These are phyloP conservation scores for Morus bassanus DNA, from an alignment of 2,797 vertebrate genomes.

Conservation along the genomic window DNA sequence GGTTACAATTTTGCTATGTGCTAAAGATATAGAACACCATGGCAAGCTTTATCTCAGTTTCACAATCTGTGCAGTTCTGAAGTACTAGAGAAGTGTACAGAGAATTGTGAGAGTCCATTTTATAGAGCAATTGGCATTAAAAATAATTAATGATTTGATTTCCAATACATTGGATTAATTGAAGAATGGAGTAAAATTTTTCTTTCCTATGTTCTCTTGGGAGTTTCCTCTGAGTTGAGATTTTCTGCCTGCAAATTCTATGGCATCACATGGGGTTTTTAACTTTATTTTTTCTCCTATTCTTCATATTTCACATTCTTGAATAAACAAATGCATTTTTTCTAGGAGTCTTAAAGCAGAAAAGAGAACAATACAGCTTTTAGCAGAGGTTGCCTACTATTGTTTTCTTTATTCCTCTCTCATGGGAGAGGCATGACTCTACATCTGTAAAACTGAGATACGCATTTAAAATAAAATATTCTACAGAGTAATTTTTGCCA, in stretches of 20 bases:
- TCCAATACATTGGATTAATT: background rate
- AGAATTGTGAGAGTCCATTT: background rate
- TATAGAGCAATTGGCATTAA: background rate
- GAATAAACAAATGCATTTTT: background rate
- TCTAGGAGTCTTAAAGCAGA: background rate
- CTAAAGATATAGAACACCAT: background rate
- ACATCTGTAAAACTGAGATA: background rate
- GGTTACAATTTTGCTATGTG: background rate
- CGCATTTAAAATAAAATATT: background rate
- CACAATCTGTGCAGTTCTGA: background rate
- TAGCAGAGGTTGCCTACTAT: background rate
- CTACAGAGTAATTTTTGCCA: background rate
- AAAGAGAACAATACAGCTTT: background rate
- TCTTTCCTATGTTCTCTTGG: background rate
- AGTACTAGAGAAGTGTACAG: background rate
- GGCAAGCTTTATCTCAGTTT: background rate
- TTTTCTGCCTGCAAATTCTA: background rate
- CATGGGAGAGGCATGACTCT: background rate
- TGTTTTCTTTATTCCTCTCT: background rate
- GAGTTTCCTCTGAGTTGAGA: background rate
- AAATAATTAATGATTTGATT: background rate
- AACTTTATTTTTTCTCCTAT: background rate
- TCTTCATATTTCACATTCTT: background rate
- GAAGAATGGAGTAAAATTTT: background rate
- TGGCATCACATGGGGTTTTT: background rate